Base-by-base conservation (phyloP, 2,888 invertebrate species). In the Eugnorisma glareosa region DNA sequence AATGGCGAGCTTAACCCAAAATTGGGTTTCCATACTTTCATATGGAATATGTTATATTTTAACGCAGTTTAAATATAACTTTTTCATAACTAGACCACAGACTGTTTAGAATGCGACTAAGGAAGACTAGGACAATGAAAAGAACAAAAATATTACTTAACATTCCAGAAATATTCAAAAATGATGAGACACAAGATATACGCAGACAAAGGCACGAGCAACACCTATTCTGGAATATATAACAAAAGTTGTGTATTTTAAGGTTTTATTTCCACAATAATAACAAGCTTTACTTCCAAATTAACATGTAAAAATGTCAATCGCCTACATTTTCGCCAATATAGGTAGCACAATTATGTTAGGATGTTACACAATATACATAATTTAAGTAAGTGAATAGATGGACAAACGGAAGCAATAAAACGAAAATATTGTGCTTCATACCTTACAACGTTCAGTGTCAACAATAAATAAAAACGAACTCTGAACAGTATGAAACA, bases 401-500 rank as follows among this genome's bases (percentile, higher is more conserved):
- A 77, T 64, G 77, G 74, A 81, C 84, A 81, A 88, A 85, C 85
- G 86, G 82, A 83, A 82, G 79, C 79, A 82, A 84, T 87, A 86
- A 88, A 83, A 87, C 43, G 76, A 86, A 87, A 89, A 87, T 86
- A 89, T 85, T 80, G 75, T 77, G 78, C 79, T 71, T 76, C 67
- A 77, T 84, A 79, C 82, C 84, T 79, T 72, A 66, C 40, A 74
- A 51, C 24, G 48, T 67, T 66, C 51, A 21, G 48, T 64, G 10
- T 21, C 11, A 67, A 54, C 10, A 61, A 24, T 67, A 79, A 15
- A 61, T 66, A 40, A 86, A 80, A 67, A 64, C 24, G 31, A 59
- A 82, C 81, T 76, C 59, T 81, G 75, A 35, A 0, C 0, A 10
- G 0, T 6, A 28, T 0, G 0, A 0, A 0, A 10, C 48, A 88